phyloP scores from a whole-genome alignment of 1,140 invertebrate species.

The Scaptomyza hsui region DNA sequence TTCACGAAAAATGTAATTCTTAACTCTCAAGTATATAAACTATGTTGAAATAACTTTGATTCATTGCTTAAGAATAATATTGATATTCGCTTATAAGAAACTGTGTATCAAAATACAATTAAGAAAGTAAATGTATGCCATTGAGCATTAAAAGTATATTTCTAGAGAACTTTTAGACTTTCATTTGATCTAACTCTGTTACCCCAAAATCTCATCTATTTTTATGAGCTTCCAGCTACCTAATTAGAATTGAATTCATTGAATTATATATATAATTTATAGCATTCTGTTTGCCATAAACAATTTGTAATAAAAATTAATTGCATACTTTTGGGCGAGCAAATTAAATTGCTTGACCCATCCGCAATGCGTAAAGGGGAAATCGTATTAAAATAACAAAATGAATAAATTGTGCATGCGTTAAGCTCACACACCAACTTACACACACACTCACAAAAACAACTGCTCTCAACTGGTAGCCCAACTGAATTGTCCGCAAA shows the following conservation, averaged over 20 bases:
- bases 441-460: neutral
- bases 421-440: conserved; percentile 2
- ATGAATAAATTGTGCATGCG: conserved; percentile 38
- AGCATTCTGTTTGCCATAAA: conserved; percentile 5
- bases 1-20: neutral
- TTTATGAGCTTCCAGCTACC: too few species aligned
- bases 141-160: too few species aligned
- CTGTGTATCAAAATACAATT: too few species aligned
- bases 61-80: too few species aligned
- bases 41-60: too few species aligned
- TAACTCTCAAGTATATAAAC: too few species aligned
- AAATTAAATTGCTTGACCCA: conserved; percentile 25
- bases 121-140: too few species aligned
- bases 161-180: too few species aligned
- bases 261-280: conserved; percentile 7
- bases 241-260: neutral
- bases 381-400: conserved; percentile 37
- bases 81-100: too few species aligned
- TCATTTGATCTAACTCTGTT: too few species aligned
- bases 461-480: neutral
- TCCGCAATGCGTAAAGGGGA: neutral
- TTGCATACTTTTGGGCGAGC: conserved; percentile 38
- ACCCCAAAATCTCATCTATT: too few species aligned
- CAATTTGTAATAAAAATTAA: conserved; percentile 10
- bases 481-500: conserved; percentile 48